Base-by-base conservation (phyloP, 2,797 vertebrate genomes). In the Thalassophryne amazonica region DNA sequence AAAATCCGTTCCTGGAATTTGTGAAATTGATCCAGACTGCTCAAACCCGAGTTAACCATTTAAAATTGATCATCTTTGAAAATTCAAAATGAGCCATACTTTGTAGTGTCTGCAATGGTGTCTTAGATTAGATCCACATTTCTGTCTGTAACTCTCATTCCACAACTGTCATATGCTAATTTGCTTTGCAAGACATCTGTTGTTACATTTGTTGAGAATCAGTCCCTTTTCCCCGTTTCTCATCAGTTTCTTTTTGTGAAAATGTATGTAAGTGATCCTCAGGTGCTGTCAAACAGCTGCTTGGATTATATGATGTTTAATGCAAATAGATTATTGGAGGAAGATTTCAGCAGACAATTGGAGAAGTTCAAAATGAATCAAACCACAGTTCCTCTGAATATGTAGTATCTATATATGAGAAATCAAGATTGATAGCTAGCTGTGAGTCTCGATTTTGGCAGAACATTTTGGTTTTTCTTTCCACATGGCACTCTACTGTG, bases 71-170 rank as follows among this genome's bases (percentile, higher is more conserved):
- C 15, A 43, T 39, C 23, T 35, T 31, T 18, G 37, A 46, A 31
- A 70, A 36, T 40, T 43, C 30, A 24, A 35, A 71, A 66, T 68
- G 45, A 61, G 47, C 49, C 54, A 24, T 16, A 25, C 34, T 60
- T 46, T 41, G 47, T 60, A 24, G 23, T 9, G 38, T 59, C 56
- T 71, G 63, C 58, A 80, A 69, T 58, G 55, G 38, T 52, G 43
- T 35, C 38, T 38, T 73, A 41, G 36, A 48, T 51, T 18, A 2
- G 20, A 57, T 21, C 45, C 30, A 2, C 51, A 40, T 59, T 61
- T 27, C 43, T 57, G 36, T 52, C 46, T 60, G 34, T 35, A 23
- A 69, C 16, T 69, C 27, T 36, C 28, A 37, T 70, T 19, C 34
- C 28, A 55, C 24, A 22, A 16, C 46, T 47, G 13, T 68, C 34